A percentile compares a stretch with the other conserved stretches of the same genome.
Evolutionary conservation across 2,113 vertebrate species (phyloP).

Genomic region (Cynocephalus volans): DNA sequence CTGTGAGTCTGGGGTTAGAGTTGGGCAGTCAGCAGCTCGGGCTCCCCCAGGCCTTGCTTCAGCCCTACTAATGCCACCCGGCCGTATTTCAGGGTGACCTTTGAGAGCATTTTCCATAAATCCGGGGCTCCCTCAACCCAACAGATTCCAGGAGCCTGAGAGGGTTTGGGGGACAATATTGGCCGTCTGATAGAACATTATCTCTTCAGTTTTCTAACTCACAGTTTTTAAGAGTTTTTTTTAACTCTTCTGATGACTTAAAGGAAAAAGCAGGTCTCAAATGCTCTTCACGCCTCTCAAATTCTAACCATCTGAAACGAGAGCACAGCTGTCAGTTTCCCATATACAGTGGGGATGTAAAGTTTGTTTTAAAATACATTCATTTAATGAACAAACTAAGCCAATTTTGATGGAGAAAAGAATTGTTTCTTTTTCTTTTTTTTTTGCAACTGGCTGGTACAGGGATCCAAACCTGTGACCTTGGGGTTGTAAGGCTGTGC

Average conservation of each 20-base stretch:
- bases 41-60: not conserved
- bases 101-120: not conserved
- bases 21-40: not conserved
- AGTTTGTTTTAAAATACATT: not conserved
- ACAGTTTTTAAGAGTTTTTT: not conserved
- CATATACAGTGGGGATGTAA: not conserved
- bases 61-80: too few relatives aligned
- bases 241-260: not conserved
- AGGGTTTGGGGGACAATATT: accelerated
- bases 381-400: not conserved
- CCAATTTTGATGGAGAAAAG: not conserved
- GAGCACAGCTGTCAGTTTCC: not conserved
- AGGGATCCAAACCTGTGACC: too few relatives aligned
- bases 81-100: not conserved
- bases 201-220: not conserved
- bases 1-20: not conserved
- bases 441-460: too few relatives aligned
- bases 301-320: not conserved
- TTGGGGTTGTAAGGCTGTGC: too few relatives aligned
- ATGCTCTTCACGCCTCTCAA: not conserved
- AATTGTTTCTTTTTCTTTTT: too few relatives aligned
- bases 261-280: not conserved
- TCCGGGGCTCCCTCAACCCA: accelerated
- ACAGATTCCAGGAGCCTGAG: not conserved
- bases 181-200: not conserved